Percentiles rank a stretch among this genome's conserved stretches.
Evolutionary conservation across 2,888 invertebrate genomes (phyloP).

Genomic region (Caenorhabditis wallacei): DNA sequence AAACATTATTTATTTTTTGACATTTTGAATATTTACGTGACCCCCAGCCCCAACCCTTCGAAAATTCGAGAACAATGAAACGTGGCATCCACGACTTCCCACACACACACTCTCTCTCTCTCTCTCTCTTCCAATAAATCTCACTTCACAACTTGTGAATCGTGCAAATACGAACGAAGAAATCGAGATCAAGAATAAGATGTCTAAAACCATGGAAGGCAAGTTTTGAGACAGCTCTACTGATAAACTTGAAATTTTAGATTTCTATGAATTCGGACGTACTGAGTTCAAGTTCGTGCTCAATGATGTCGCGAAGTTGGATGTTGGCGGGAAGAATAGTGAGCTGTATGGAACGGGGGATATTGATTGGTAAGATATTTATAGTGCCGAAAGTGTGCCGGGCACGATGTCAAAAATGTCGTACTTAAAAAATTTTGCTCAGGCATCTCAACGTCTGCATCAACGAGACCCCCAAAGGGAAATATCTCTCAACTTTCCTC

Average conservation of each 20-base stretch:
- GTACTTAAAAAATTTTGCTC: neutral
- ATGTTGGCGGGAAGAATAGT: constrained; percentile 20
- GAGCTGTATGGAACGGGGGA: constrained; percentile 30
- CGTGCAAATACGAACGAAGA: neutral
- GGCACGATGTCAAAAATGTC: too few relatives aligned
- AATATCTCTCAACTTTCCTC: constrained; percentile 30
- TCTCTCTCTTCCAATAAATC: too few relatives aligned
- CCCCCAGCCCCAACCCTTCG: too few relatives aligned
- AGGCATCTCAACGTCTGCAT: constrained; percentile 41
- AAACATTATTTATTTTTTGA: neutral
- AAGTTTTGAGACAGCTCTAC: too few relatives aligned
- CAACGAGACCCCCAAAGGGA: constrained; percentile 7
- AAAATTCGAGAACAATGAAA: too few relatives aligned
- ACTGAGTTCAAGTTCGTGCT: constrained; percentile 26
- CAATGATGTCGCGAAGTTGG: constrained; percentile 8
- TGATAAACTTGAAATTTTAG: too few relatives aligned
- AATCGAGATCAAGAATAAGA: neutral
- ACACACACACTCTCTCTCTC: neutral
- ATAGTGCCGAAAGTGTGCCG: too few relatives aligned
- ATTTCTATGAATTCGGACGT: constrained; percentile 41
- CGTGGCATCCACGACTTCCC: too few relatives aligned
- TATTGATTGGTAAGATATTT: constrained; percentile 27
- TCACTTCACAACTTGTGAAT: too few relatives aligned
- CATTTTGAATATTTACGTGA: constrained; percentile 6
- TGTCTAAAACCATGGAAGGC: constrained; percentile 36